Evolutionary conservation across 1,140 invertebrate genomes (phyloP), one percentile per base, ranked within the genome.

Genomic region (Zaprionus capensis): DNA sequence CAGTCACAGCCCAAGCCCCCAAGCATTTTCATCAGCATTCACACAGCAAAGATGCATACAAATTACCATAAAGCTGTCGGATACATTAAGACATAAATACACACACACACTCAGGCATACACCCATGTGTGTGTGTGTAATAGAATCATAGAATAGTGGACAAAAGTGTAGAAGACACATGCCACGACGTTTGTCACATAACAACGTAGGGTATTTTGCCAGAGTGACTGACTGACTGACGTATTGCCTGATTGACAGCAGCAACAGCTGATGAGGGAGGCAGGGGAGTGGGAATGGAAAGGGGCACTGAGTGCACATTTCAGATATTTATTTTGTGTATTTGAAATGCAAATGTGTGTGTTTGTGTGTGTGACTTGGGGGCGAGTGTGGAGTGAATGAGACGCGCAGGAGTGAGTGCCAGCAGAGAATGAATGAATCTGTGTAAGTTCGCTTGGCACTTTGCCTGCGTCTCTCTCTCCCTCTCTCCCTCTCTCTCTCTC

Each of bases 171-270:
- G 44, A 79, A 74, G 59, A 64, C 55, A 53, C 67, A 74, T 63
- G 63, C 78, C 71, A 66, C 38, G 49, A 61, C 70, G 70, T 91
- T 81, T 91, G 82, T 86, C 82, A 86, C 86, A 90, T 91, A 80
- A 84, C 79, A 80, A 84, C 82, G 82, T 81, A 69, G 61, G 67
- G 78, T 85, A 76, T 69, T 59, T 66, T 74, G 73, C 70, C 44
- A 59, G 76, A 86, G 56, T 78, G 82, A 85, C 55, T 81, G 84
- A 87, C 65, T 77, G 87, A 82, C 86, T 80, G 87, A 82, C 82
- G 62, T 78, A 90, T 90, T 90, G 85, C 57, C 86, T 90, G 85
- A 90, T 90, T 90, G 85, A 90, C 85, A 90, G 82, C 81, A 72
- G 70, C 83, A 80, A 68, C 71, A 63, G 70, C 41, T 15, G 41